phyloP scores from a whole-genome alignment of 2,888 invertebrate genomes.

The Rhagonycha fulva region DNA sequence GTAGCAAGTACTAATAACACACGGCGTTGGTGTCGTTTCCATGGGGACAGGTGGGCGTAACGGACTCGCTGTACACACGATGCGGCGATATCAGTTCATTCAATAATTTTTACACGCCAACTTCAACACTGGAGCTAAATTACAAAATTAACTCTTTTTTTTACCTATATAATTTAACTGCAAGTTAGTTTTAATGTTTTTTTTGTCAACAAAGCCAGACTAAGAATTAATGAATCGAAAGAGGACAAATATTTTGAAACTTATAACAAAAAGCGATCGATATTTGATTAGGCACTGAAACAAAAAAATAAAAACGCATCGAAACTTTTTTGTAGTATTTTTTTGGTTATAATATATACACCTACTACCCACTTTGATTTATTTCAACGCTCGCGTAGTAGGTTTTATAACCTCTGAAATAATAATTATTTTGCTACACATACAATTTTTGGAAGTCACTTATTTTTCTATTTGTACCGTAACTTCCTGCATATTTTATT shows the following conservation, averaged over 20 bases:
- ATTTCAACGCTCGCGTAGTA: not conserved
- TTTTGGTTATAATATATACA: not conserved
- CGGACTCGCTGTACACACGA: conserved; percentile 38
- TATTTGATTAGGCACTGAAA: not conserved
- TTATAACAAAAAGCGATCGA: not conserved
- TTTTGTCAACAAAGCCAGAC: not conserved
- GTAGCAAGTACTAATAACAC: conserved; percentile 34
- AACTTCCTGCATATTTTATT: not conserved
- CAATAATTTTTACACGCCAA: conserved; percentile 33
- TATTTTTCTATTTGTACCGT: not conserved
- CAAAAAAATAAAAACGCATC: not conserved
- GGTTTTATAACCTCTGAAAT: not conserved
- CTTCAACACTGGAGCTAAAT: not conserved
- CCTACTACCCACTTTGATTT: not conserved
- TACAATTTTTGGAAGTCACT: not conserved
- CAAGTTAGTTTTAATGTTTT: not conserved
- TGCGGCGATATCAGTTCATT: conserved; percentile 38
- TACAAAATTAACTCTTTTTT: not conserved
- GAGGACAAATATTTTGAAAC: not conserved
- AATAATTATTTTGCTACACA: not conserved
- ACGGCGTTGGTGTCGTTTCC: conserved; percentile 43
- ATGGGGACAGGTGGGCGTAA: conserved; percentile 45
- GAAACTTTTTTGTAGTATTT: not conserved
- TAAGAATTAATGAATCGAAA: not conserved
- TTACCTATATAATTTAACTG: not conserved